Base-by-base conservation (phyloP, 2,113 vertebrate genomes). In the Beaufortia kweichowensis region DNA sequence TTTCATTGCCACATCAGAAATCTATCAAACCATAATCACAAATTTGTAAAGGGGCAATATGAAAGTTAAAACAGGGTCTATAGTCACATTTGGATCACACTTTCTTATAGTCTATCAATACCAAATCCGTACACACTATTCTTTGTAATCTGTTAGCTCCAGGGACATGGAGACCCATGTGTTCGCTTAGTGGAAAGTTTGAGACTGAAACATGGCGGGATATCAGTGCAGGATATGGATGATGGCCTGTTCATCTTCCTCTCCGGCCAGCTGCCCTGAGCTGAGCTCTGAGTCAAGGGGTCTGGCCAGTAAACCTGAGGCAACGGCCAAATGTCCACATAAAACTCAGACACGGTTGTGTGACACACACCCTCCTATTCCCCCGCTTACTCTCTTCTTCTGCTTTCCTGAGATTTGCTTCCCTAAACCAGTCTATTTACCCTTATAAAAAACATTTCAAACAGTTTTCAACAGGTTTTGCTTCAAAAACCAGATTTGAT, bases 141-240 rank as follows among this genome's bases (percentile, higher is more conserved):
- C 10, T 19, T 14, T 41, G 55, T 15, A 8, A 26, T n/a, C 3
- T 43, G 33, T 59, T 31, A 72, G 53, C 14, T 59, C 3, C 4
- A 41, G 28, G 50, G n/a, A 65, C 63, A 28, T 1, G 43, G 15
- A 5, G 43, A 48, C 15, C 29, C 28, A 21, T 55, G 59, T 50
- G n/a, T 29, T 80, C 17, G 28, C 35, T 41, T 33, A 60, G 19
- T 26, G 29, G 39, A 59, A 29, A 43, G 21, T 35, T 61, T 35
- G 71, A 61, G 57, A 31, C 24, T 46, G n/a, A 3, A 62, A 74
- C 63, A 33, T 75, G 67, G 79, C 12, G 4, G 62, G 66, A 76
- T 56, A 62, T 74, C 73, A 65, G 39, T 33, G 15, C 59, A 79
- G 76, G 62, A 56, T 63, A 64, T 74, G 81, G 79, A 84, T 77